Percentiles rank a stretch among this genome's conserved stretches.
phyloP scores from a whole-genome alignment of 2,797 vertebrate genomes.

The Salarias fasciatus region DNA sequence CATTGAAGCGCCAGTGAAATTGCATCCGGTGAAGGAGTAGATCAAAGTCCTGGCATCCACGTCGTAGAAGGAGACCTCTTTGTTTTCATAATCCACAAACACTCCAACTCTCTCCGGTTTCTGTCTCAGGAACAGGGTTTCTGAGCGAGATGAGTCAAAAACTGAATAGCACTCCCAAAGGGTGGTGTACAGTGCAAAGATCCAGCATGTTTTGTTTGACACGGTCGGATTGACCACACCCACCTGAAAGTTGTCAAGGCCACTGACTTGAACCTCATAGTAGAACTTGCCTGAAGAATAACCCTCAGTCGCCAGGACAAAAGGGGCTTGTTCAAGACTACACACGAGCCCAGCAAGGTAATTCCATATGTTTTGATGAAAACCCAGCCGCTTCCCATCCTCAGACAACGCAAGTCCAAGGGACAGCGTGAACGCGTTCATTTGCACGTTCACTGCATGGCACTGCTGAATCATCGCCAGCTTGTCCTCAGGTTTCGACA shows the following conservation, averaged over 20 bases:
- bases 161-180: too few species aligned
- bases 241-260: too few species aligned
- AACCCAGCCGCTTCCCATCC: constrained; percentile 31
- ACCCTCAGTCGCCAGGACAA: constrained; percentile 24
- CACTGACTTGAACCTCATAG: constrained; percentile 41
- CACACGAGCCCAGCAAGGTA: neutral
- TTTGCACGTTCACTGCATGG: constrained; percentile 36
- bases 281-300: constrained; percentile 59
- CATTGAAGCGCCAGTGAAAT: constrained; percentile 15
- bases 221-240: constrained; percentile 30
- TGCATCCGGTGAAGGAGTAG: constrained; percentile 19
- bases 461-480: constrained; percentile 52
- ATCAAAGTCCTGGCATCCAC: constrained; percentile 24
- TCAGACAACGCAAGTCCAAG: neutral
- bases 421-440: constrained; percentile 17
- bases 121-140: too few species aligned
- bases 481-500: constrained; percentile 4
- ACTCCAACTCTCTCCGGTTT: constrained; percentile 32
- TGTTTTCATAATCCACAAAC: constrained; percentile 47
- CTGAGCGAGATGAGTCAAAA: too few species aligned
- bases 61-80: constrained; percentile 50
- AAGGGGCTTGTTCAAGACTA: neutral
- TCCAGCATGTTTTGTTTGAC: too few species aligned
- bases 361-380: rapidly evolving
- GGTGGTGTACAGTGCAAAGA: too few species aligned